These are phyloP conservation scores for Lochmaea capreae DNA, from an alignment of 2,888 invertebrate genomes.

Conservation along the genomic window DNA sequence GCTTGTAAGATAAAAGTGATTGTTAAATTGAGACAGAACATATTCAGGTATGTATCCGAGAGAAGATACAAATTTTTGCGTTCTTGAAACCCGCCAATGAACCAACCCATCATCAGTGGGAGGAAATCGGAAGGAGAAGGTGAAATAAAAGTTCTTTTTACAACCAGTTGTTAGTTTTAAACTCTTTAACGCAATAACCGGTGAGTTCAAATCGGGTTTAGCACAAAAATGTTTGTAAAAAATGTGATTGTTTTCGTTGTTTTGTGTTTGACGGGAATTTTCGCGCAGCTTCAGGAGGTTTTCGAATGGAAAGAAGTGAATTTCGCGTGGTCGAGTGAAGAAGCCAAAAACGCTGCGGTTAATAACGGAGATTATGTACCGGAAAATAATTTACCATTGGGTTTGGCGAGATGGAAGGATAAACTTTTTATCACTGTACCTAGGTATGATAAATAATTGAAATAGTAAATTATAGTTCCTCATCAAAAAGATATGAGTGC, in stretches of 20 bases:
- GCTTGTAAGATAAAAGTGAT: too few relatives aligned
- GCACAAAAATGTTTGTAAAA: conserved; percentile 31
- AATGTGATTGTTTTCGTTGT: conserved; percentile 31
- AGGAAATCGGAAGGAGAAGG: conserved; percentile 38
- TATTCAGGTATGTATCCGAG: too few relatives aligned
- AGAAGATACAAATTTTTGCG: neutral
- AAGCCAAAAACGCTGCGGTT: conserved; percentile 72
- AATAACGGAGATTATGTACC: conserved; percentile 71
- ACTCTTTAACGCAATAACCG: conserved; percentile 1
- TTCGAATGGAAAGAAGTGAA: conserved; percentile 79
- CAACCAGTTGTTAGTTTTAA: conserved; percentile 7
- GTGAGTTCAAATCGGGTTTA: conserved; percentile 19
- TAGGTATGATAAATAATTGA: conserved; percentile 62
- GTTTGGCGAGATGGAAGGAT: conserved; percentile 77
- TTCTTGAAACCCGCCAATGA: neutral
- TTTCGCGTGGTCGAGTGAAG: conserved; percentile 75
- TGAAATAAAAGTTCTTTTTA: conserved; percentile 42
- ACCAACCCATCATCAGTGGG: neutral
- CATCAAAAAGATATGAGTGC: too few relatives aligned
- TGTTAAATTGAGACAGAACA: too few relatives aligned
- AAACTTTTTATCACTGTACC: conserved; percentile 79
- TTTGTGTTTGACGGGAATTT: conserved; percentile 61
- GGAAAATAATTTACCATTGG: conserved; percentile 77
- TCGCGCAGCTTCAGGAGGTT: conserved; percentile 68
- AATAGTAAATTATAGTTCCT: too few relatives aligned